Evolutionary conservation across 2,113 vertebrate species (phyloP), one percentile per base, ranked within the genome.

Genomic region (Paramormyrops kingsleyae): DNA sequence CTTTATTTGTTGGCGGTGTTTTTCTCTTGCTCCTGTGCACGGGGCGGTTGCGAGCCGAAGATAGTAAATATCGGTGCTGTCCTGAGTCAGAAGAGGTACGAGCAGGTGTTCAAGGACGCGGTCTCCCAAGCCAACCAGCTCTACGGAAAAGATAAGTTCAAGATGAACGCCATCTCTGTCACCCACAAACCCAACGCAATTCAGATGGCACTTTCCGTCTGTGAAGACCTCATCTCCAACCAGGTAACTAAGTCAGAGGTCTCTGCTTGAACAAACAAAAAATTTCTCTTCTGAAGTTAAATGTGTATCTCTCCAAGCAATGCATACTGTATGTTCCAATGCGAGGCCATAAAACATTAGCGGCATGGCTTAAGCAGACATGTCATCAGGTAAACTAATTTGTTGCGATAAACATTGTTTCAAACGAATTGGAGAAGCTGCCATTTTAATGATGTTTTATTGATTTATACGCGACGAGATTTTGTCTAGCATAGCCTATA

Each of bases 171-270:
- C 95, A 99, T 98, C 93, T 98, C 98, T 0, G 98, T 99, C 95
- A 99, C 98, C 0, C 98, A 99, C 96, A 98, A 98, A 88, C 96
- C 97, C 94, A 99, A 99, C 92, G 98, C 98, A 93, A 99, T 99
- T 94, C 98, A 99, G 95, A 99, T 99, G 98, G 98, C 98, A 21
- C 96, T 99, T 92, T 99, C 98, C 13, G 98, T 99, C 90, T 99
- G 98, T 90, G 98, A 99, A 95, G 98, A 99, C 94, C 97, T 99
- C 94, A 99, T 99, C 97, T 99, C 97, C 92, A 97, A 97, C 96
- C 98, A 99, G 98, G 98, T 99, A 95, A 90, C 6, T 24, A 13
- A n/a, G 17, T 35, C 31, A 39, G 19, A 39, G 53, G 13, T 21
- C 13, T 88, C 31, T 62, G 31, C 87, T 35, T 31, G 17, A 52